These are phyloP conservation scores for Hippocampus kuda DNA, from an alignment of 2,797 vertebrate genomes.

Conservation along the genomic window DNA sequence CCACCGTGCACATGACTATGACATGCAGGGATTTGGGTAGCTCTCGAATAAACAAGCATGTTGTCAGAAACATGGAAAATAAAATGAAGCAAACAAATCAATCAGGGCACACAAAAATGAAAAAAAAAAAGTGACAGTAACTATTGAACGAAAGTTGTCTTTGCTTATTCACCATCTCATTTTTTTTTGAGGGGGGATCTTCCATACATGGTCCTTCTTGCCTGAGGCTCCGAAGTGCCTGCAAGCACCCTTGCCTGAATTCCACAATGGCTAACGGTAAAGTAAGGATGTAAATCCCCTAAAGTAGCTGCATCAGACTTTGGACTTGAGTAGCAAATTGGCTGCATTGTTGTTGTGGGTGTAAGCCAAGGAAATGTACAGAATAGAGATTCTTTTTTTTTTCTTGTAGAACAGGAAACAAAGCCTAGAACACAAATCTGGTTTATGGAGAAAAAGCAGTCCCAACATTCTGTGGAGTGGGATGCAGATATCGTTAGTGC, in stretches of 20 bases:
- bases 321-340: constrained; percentile 11
- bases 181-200: too few species aligned
- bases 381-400: not conserved
- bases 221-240: too few species aligned
- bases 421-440: not conserved
- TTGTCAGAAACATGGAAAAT: too few species aligned
- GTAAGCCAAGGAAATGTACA: not conserved
- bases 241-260: not conserved
- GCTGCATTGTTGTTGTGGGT: not conserved
- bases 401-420: not conserved
- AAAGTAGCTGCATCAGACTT: constrained; percentile 17
- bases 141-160: too few species aligned
- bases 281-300: constrained; percentile 24
- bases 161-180: too few species aligned
- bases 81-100: too few species aligned
- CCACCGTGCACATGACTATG: too few species aligned
- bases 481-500: not conserved
- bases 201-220: too few species aligned
- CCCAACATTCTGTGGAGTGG: not conserved
- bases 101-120: too few species aligned
- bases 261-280: constrained; percentile 9
- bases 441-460: not conserved
- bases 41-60: too few species aligned
- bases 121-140: too few species aligned
- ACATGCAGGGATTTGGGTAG: too few species aligned